phyloP scores from a whole-genome alignment of 2,888 invertebrate genomes.

The Periphyllus acericola region DNA sequence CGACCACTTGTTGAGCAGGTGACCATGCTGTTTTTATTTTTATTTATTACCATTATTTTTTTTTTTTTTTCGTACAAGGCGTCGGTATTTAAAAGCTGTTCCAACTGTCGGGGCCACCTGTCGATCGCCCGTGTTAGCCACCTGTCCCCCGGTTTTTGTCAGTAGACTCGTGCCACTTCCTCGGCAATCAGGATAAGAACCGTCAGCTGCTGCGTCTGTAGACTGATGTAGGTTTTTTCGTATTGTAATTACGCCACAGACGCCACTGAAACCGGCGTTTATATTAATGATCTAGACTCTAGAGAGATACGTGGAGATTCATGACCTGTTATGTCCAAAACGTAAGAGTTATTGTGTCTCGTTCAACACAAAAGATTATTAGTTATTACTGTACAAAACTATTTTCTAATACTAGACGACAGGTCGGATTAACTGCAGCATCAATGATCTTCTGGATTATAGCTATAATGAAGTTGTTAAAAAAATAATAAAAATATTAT shows the following conservation, averaged over 20 bases:
- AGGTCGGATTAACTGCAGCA: not conserved
- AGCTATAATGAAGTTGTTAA: not conserved
- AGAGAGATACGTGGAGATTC: slow-evolving; percentile 9
- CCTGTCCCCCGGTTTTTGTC: slow-evolving; percentile 53
- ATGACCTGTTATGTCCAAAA: slow-evolving; percentile 7
- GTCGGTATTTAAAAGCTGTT: slow-evolving; percentile 59
- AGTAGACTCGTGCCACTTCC: slow-evolving; percentile 61
- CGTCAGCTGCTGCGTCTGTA: slow-evolving; percentile 46
- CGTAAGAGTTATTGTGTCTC: slow-evolving; percentile 2
- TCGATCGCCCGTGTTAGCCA: slow-evolving; percentile 50
- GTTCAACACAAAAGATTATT: not conserved
- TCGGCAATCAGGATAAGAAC: slow-evolving; percentile 32
- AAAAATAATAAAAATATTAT: no score
- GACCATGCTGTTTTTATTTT: slow-evolving; percentile 48
- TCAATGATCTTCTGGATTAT: not conserved
- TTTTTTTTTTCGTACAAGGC: not conserved
- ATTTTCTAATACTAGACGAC: not conserved
- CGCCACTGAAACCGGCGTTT: slow-evolving; percentile 42
- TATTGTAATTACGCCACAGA: slow-evolving; percentile 33
- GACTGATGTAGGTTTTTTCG: slow-evolving; percentile 38
- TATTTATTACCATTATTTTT: slow-evolving; percentile 22
- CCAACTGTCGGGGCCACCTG: slow-evolving; percentile 58
- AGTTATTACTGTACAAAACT: not conserved
- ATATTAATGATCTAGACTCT: slow-evolving; percentile 38
- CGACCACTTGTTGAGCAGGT: slow-evolving; percentile 60